phyloP scores from a whole-genome alignment of 2,888 invertebrate species.

The Pardosa pseudoannulata region DNA sequence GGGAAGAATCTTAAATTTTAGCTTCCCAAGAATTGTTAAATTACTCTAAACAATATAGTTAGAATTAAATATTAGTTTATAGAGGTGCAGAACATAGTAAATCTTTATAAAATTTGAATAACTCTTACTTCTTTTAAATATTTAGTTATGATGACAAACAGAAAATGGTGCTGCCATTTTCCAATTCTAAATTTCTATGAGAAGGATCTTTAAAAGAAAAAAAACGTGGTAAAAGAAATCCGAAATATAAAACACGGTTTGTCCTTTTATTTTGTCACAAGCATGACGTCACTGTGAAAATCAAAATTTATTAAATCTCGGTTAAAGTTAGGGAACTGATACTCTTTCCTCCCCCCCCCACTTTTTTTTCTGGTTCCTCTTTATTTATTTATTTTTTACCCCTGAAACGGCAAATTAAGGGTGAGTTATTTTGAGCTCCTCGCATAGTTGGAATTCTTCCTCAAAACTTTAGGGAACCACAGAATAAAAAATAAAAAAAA shows the following conservation, averaged over 20 bases:
- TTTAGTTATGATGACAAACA: too few species aligned
- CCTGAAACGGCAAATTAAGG: slow-evolving; percentile 64
- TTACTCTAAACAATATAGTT: too few species aligned
- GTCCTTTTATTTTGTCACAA: slow-evolving; percentile 8
- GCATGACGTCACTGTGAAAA: slow-evolving; percentile 64
- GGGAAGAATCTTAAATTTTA: too few species aligned
- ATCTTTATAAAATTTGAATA: too few species aligned
- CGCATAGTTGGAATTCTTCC: slow-evolving; percentile 67
- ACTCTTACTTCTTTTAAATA: too few species aligned
- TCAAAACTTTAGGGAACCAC: slow-evolving; percentile 61
- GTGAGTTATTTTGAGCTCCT: slow-evolving; percentile 66
- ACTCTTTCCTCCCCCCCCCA: slow-evolving; percentile 41
- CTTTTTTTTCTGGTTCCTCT: slow-evolving; percentile 16
- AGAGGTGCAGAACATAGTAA: too few species aligned
- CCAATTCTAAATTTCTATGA: background rate
- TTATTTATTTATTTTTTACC: background rate
- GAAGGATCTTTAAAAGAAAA: too few species aligned
- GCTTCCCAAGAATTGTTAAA: too few species aligned
- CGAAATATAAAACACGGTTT: slow-evolving; percentile 1
- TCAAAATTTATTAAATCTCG: slow-evolving; percentile 71
- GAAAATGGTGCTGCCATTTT: background rate
- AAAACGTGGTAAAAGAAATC: slow-evolving; percentile 21
- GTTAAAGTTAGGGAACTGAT: slow-evolving; percentile 64
- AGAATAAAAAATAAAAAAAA: slow-evolving; percentile 47
- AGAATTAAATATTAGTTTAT: too few species aligned